Conservation (phyloP, 2,113 vertebrate species). For the Oenanthe melanoleuca region DNA sequence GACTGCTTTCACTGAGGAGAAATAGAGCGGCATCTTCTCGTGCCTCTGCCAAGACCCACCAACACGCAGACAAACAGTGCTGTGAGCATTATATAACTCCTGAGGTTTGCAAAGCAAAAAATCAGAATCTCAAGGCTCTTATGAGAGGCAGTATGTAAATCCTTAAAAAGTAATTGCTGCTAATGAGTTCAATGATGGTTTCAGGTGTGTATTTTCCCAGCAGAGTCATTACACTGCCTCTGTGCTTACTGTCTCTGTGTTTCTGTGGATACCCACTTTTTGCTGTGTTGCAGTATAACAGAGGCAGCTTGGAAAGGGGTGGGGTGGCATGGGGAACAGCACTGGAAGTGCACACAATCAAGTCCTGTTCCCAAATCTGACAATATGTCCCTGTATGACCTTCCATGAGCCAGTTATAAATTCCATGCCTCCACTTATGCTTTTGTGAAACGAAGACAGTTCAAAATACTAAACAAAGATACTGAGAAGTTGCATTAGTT, state of each 20-base stretch:
- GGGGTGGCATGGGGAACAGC: background rate
- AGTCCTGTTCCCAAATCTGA: slow-evolving; percentile 45
- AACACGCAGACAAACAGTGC: background rate
- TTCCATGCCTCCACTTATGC: background rate
- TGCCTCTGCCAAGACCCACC: slow-evolving; percentile 5
- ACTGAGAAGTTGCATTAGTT: background rate
- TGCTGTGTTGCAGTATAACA: background rate
- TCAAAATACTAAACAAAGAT: slow-evolving; percentile 8
- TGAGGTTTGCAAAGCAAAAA: background rate
- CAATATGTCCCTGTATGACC: slow-evolving; percentile 4
- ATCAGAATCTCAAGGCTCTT: background rate
- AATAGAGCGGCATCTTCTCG: background rate
- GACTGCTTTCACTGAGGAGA: background rate
- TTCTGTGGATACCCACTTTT: background rate
- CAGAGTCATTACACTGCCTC: background rate
- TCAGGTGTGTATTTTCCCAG: background rate
- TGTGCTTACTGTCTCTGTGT: background rate
- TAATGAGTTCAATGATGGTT: background rate
- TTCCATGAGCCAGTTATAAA: background rate
- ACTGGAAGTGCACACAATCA: slow-evolving; percentile 9
- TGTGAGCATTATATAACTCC: background rate
- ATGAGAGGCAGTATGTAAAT: background rate
- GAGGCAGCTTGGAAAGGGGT: background rate
- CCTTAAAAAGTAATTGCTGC: background rate
- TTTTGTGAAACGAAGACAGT: background rate